These are phyloP conservation scores for Imbricaverruca yamaguchii DNA, from an alignment of 2,888 invertebrate genomes.

Conservation along the genomic window DNA sequence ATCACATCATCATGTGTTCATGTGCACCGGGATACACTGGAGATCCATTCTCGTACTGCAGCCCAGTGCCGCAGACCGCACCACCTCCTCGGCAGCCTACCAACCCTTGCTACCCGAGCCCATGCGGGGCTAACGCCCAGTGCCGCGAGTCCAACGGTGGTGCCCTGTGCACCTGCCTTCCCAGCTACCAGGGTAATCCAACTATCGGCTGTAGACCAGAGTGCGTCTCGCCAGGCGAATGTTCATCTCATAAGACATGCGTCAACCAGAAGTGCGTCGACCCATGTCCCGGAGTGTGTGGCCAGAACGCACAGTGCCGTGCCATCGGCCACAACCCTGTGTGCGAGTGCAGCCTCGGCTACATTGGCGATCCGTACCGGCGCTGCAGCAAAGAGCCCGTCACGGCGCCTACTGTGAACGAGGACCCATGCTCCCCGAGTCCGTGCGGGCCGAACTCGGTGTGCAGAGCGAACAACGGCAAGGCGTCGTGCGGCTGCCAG, in stretches of 20 bases:
- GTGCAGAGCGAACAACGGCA: slow-evolving; percentile 46
- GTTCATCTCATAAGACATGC: slow-evolving; percentile 60
- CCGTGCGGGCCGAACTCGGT: slow-evolving; percentile 75
- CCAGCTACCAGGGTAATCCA: slow-evolving; percentile 69
- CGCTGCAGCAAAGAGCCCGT: not conserved
- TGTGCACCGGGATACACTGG: slow-evolving; percentile 63
- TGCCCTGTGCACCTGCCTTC: slow-evolving; percentile 63
- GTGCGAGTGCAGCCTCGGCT: slow-evolving; percentile 45
- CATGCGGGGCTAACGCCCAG: slow-evolving; percentile 76
- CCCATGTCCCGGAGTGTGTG: slow-evolving; percentile 53
- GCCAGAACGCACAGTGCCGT: slow-evolving; percentile 36
- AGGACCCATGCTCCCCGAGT: slow-evolving; percentile 50
- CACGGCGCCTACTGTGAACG: slow-evolving; percentile 31
- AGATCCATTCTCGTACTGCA: slow-evolving; percentile 50
- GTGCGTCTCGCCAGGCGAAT: slow-evolving; percentile 70
- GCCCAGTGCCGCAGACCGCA: slow-evolving; percentile 39
- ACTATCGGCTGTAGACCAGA: slow-evolving; percentile 69
- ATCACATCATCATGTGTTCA: slow-evolving; percentile 67
- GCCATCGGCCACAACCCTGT: slow-evolving; percentile 36
- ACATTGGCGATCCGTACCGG: not conserved
- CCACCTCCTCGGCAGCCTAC: not conserved
- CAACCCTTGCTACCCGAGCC: slow-evolving; percentile 70
- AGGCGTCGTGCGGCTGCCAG: slow-evolving; percentile 60
- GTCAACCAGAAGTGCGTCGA: slow-evolving; percentile 68
- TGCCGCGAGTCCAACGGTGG: slow-evolving; percentile 43